These are phyloP conservation scores for Neomonachus schauinslandi DNA, from an alignment of 2,113 vertebrate genomes.

Conservation along the genomic window DNA sequence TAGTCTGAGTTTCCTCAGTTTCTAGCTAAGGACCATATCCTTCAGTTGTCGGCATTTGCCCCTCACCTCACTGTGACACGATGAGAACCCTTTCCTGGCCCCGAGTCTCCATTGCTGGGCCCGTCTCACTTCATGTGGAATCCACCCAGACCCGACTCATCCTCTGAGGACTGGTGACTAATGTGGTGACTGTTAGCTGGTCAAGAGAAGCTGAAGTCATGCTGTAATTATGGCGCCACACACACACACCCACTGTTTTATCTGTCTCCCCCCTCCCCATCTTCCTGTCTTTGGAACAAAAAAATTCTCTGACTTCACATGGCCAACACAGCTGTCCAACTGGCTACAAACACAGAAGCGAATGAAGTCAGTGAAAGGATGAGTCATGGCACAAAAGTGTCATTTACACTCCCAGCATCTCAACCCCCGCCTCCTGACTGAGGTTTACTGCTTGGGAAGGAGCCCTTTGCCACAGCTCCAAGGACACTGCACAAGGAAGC, in stretches of 20 bases:
- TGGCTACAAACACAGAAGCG: conserved; percentile 81
- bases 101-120: background rate
- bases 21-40: background rate
- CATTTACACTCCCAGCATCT: conserved; percentile 71
- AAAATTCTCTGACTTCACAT: conserved; percentile 83
- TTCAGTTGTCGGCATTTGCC: background rate
- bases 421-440: conserved; percentile 38
- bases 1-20: background rate
- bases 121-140: conserved; percentile 28
- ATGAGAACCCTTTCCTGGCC: background rate
- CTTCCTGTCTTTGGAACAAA: conserved; percentile 85
- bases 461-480: background rate
- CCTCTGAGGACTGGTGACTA: conserved; percentile 79
- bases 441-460: conserved; percentile 59
- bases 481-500: conserved; percentile 63
- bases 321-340: conserved; percentile 86
- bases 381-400: conserved; percentile 82
- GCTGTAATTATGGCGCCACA: conserved; percentile 75
- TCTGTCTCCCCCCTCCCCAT: background rate
- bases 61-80: background rate
- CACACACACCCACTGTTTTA: conserved; percentile 57
- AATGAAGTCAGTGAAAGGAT: conserved; percentile 82
- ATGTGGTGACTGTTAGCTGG: conserved; percentile 74
- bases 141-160: conserved; percentile 69
- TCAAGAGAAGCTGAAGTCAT: conserved; percentile 85